Evolutionary conservation across 2,113 vertebrate genomes (phyloP), one percentile per base, ranked within the genome.

Genomic region (Jacana jacana): DNA sequence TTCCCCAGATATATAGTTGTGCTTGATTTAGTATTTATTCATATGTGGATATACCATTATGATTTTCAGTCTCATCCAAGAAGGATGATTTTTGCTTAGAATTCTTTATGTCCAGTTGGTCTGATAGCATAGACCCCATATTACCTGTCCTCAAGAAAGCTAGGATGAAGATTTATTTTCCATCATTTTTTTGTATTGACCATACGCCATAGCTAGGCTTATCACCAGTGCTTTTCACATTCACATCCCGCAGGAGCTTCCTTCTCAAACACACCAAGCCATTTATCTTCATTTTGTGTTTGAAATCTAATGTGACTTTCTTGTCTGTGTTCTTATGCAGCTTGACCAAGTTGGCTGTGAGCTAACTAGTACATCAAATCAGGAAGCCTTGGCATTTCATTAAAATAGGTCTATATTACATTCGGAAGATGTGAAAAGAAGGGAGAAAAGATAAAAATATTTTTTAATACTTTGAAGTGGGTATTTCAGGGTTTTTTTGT

Each of bases 221-320:
- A 84, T 88, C 86, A 44, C 39, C 68, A 51, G 51, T 77, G 51
- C 51, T 89, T 97, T 97, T 92, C 88, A 81, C 54, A 48, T 95
- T 97, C 93, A 91, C 66, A 81, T 96, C 83, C 89, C 79, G 84
- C 85, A 95, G 91, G 81, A 95, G 46, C 61, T 94, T 88, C 87
- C 37, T 68, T 75, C 85, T 79, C 69, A 90, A 87, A 84, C 58
- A 66, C 60, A 70, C 75, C 17, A 68, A 89, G 83, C 72, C 95
- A 97, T 98, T 98, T 97, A 93, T 98, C 98, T 98, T 98, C 95
- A 98, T 98, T 98, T 81, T 87, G 68, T 80, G 63, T 86, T 15
- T 92, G 94, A 97, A 97, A 95, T 97, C 93, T 93, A 93, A 91
- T 96, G 93, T 91, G 96, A 96, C 73, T 83, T 49, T 92, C 88